phyloP scores from a whole-genome alignment of 2,888 invertebrate species.

The Acleris literana region DNA sequence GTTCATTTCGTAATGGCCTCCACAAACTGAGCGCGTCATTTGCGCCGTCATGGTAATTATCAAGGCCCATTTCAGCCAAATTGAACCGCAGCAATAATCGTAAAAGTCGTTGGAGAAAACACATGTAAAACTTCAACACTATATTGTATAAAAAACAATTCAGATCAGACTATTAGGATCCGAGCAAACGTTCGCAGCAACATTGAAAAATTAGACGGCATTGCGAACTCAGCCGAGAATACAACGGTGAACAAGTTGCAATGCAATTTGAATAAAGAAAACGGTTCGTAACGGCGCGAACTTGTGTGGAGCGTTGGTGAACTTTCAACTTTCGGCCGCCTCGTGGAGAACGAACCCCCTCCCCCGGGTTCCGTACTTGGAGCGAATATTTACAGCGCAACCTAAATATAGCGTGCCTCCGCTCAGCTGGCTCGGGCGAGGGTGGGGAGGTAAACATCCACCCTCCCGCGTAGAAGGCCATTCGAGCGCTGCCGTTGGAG shows the following conservation, averaged over 20 bases:
- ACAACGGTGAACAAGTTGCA: conserved; percentile 83
- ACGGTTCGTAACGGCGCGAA: conserved; percentile 73
- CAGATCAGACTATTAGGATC: conserved; percentile 37
- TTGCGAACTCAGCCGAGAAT: conserved; percentile 70
- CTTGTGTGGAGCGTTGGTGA: conserved; percentile 76
- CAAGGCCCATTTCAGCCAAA: conserved; percentile 62
- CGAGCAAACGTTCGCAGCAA: conserved; percentile 48
- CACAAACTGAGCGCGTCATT: conserved; percentile 50
- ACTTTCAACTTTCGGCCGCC: conserved; percentile 82
- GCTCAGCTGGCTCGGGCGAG: conserved; percentile 78
- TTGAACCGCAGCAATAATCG: conserved; percentile 63
- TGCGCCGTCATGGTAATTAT: conserved; percentile 56
- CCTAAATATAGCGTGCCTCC: conserved; percentile 82
- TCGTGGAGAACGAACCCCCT: conserved; percentile 57
- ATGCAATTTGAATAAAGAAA: conserved; percentile 83
- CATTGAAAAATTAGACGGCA: conserved; percentile 71
- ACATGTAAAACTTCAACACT: conserved; percentile 54
- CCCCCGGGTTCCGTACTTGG: conserved; percentile 73
- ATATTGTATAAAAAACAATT: conserved; percentile 64
- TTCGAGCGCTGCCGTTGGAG: conserved; percentile 67
- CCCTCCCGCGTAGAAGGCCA: conserved; percentile 66
- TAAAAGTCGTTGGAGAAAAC: conserved; percentile 55
- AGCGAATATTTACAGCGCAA: conserved; percentile 83
- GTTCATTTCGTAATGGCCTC: conserved; percentile 52
- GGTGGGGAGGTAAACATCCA: conserved; percentile 73